A percentile compares a stretch with the other conserved stretches of the same genome.
Evolutionary conservation across 2,113 vertebrate species (phyloP).

Genomic region (Hassar affinis): DNA sequence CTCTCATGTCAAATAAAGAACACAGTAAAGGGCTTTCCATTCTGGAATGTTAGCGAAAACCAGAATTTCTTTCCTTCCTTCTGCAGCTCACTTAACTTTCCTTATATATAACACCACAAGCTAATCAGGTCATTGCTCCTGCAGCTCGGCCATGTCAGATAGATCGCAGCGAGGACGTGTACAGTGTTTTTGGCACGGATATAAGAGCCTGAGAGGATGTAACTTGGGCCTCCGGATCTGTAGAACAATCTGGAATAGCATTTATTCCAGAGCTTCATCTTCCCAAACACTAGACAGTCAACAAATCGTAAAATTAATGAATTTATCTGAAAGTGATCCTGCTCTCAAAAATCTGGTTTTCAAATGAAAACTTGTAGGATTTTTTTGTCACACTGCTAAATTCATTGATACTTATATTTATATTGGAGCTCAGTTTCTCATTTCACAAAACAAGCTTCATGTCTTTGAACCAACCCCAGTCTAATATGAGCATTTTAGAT

Average conservation of each 20-base stretch:
- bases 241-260: slow-evolving; percentile 33
- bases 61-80: background rate
- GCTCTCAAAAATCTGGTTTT: background rate
- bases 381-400: background rate
- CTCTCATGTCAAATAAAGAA: slow-evolving; percentile 21
- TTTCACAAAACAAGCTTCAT: background rate
- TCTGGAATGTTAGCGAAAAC: slow-evolving; percentile 5
- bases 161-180: slow-evolving; percentile 4
- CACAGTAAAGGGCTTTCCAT: background rate
- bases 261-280: slow-evolving; percentile 36
- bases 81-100: background rate
- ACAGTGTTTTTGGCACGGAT: slow-evolving; percentile 23
- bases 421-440: background rate
- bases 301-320: slow-evolving; percentile 22
- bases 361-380: background rate
- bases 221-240: slow-evolving; percentile 19
- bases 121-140: background rate
- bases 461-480: background rate
- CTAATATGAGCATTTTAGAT: background rate
- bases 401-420: background rate
- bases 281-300: slow-evolving; percentile 22
- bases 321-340: slow-evolving; percentile 1
- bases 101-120: background rate
- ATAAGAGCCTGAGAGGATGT: slow-evolving; percentile 14
- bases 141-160: background rate